Evolutionary conservation across 2,797 vertebrate genomes (phyloP).

Genomic region (Manis crassicaudata): DNA sequence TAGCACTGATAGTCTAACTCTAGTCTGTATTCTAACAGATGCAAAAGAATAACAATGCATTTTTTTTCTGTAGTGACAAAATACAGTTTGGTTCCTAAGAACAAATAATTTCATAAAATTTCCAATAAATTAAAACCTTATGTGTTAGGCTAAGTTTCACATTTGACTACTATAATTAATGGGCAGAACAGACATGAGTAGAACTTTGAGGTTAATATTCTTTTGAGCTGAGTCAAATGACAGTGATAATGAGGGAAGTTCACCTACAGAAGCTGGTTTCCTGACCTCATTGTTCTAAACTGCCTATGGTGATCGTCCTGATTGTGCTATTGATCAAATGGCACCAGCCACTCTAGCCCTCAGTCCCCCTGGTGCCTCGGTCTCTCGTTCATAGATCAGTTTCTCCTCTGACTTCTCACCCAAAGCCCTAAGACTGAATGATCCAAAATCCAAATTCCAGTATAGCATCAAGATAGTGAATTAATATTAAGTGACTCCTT

Average conservation of each 20-base stretch:
- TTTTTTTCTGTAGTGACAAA: neutral
- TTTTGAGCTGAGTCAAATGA: neutral
- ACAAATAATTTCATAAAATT: neutral
- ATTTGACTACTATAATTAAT: neutral
- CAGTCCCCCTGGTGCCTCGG: neutral
- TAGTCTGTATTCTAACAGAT: neutral
- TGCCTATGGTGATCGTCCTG: rapidly evolving
- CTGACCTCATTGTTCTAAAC: neutral
- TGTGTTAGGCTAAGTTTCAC: neutral
- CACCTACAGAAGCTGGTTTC: neutral
- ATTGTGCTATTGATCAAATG: neutral
- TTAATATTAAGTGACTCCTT: neutral
- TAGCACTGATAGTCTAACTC: neutral
- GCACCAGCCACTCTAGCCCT: neutral
- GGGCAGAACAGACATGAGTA: neutral
- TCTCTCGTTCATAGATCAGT: neutral
- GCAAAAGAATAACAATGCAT: neutral
- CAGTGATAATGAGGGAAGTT: rapidly evolving
- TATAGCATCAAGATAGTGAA: neutral
- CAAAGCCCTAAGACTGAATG: neutral
- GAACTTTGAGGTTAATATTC: neutral
- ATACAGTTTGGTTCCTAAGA: neutral
- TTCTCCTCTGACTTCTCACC: neutral
- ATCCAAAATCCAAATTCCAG: neutral
- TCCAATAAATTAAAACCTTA: neutral